phyloP scores from a whole-genome alignment of 2,113 vertebrate genomes.

The Holacanthus passer region DNA sequence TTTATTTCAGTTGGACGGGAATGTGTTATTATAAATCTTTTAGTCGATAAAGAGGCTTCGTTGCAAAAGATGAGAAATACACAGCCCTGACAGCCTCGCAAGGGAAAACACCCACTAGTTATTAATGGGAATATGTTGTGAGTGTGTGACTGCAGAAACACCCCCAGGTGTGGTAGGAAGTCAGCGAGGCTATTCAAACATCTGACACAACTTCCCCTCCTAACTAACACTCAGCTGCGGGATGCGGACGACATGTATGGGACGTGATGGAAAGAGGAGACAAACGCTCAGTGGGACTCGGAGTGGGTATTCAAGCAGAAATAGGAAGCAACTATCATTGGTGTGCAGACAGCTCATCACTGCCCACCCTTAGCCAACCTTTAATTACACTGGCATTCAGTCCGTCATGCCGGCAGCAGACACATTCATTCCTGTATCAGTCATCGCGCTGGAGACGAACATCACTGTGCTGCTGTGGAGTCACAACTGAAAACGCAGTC shows the following conservation, averaged over 20 bases:
- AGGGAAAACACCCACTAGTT: constrained; percentile 41
- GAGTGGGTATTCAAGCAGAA: constrained; percentile 36
- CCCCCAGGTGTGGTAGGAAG: constrained; percentile 9
- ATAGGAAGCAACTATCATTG: constrained; percentile 47
- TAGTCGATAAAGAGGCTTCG: constrained; percentile 9
- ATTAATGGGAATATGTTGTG: constrained; percentile 33
- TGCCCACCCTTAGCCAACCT: constrained; percentile 55
- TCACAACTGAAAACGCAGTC: constrained; percentile 13
- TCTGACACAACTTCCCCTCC: constrained; percentile 23
- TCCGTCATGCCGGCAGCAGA: constrained; percentile 29
- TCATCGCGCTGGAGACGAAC: constrained; percentile 32
- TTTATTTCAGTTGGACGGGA: background rate
- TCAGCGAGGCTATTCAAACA: constrained; percentile 41
- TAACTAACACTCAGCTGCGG: constrained; percentile 11
- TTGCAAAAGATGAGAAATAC: constrained; percentile 1
- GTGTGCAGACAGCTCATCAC: constrained; percentile 53
- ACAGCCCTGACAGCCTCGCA: constrained; percentile 16
- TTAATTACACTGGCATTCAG: constrained; percentile 64
- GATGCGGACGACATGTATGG: constrained; percentile 8
- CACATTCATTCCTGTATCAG: constrained; percentile 51
- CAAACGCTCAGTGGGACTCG: constrained; percentile 36
- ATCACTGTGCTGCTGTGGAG: constrained; percentile 22
- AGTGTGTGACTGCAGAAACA: constrained; percentile 27
- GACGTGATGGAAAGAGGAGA: constrained; percentile 30
- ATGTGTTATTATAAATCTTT: constrained; percentile 3